These are phyloP conservation scores for Thamnophis sirtalis DNA, from an alignment of 2,113 vertebrate genomes.

Conservation along the genomic window DNA sequence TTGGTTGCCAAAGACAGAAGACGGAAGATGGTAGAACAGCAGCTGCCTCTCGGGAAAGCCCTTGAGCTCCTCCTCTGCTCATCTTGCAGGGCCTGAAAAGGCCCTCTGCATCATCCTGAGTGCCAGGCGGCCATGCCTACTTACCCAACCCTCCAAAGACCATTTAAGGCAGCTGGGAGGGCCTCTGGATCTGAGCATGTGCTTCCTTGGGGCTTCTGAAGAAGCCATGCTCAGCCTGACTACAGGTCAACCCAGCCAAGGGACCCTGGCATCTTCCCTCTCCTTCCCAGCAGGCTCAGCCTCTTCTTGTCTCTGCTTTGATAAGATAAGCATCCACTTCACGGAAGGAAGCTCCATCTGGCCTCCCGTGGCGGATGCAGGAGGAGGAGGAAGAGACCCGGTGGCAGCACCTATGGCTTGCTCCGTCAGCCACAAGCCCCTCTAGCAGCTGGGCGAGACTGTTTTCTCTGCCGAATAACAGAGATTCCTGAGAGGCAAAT, in stretches of 20 bases:
- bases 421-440: neutral
- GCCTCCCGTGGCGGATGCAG: neutral
- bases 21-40: neutral
- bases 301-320: neutral
- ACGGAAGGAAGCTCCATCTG: neutral
- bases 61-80: neutral
- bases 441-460: neutral
- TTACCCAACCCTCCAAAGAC: neutral
- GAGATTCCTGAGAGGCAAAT: neutral
- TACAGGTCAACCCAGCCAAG: neutral
- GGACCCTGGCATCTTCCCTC: neutral
- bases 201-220: neutral
- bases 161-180: neutral
- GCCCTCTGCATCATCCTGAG: neutral
- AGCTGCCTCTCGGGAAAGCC: neutral
- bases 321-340: slow-evolving; percentile 2
- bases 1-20: neutral
- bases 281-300: neutral
- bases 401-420: neutral
- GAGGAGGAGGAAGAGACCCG: neutral
- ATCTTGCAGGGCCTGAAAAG: neutral
- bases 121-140: neutral
- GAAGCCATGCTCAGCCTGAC: neutral
- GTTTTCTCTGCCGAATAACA: neutral
- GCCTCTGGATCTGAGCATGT: neutral